These are phyloP conservation scores for Drosophila diplacantha DNA, from an alignment of 2,888 invertebrate genomes.

Conservation along the genomic window DNA sequence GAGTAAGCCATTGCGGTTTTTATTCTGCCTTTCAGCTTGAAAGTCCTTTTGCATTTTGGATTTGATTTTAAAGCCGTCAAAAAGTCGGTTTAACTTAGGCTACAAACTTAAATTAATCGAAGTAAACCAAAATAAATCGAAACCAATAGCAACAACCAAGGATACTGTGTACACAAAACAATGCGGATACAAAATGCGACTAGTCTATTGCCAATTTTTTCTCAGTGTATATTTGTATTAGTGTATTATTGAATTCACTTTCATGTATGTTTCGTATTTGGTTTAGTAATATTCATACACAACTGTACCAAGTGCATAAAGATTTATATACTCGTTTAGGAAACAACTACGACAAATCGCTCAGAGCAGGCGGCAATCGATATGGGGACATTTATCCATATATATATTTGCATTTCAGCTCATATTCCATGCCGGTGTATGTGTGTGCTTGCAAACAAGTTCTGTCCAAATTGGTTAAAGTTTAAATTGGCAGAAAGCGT, in stretches of 20 bases:
- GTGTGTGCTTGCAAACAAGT: constrained; percentile 42
- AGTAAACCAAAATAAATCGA: background rate
- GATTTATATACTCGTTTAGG: constrained; percentile 27
- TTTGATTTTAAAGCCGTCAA: background rate
- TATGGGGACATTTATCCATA: background rate
- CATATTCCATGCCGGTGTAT: background rate
- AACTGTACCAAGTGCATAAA: constrained; percentile 55
- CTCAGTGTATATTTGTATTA: constrained; percentile 72
- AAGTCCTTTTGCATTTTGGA: background rate
- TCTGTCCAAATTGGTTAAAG: constrained; percentile 50
- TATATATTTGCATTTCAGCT: constrained; percentile 1
- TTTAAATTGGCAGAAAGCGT: constrained; percentile 57
- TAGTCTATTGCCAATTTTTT: constrained; percentile 77
- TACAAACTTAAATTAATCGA: background rate
- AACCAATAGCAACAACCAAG: constrained; percentile 12
- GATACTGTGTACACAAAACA: constrained; percentile 27
- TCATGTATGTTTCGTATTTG: constrained; percentile 40
- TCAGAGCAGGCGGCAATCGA: constrained; percentile 50
- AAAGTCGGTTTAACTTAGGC: constrained; percentile 1
- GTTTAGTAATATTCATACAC: constrained; percentile 56
- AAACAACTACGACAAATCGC: constrained; percentile 54
- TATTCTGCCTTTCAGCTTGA: background rate
- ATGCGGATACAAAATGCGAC: constrained; percentile 56
- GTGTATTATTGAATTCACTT: constrained; percentile 55
- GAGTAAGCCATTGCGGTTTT: constrained; percentile 10